Evolutionary conservation across 2,797 vertebrate genomes (phyloP).

Genomic region (Mormyrops attenuatus): DNA sequence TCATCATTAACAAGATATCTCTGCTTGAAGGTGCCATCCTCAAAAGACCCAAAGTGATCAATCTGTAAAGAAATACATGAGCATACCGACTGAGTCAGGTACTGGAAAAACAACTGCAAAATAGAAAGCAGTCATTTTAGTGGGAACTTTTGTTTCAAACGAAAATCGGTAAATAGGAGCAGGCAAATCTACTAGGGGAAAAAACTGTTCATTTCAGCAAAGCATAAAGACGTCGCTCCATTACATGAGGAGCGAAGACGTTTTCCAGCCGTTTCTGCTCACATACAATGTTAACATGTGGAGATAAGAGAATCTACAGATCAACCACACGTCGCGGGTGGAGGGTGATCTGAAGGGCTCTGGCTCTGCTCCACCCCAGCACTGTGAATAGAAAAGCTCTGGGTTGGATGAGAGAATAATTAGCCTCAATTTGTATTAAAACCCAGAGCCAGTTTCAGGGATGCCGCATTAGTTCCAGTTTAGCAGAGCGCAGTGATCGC

Average conservation of each 20-base stretch:
- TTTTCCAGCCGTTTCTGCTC: neutral
- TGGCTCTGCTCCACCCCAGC: constrained; percentile 37
- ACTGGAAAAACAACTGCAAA: neutral
- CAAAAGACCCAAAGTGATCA: constrained; percentile 93
- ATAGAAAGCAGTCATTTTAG: neutral
- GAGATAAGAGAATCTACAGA: neutral
- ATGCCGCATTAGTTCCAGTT: constrained; percentile 67
- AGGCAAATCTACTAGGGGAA: neutral
- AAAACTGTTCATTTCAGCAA: neutral
- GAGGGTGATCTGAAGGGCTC: constrained; percentile 26
- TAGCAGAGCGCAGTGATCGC: constrained; percentile 50
- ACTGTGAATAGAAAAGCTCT: constrained; percentile 38
- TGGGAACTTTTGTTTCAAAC: neutral
- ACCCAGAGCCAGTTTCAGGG: constrained; percentile 49
- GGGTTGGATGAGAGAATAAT: constrained; percentile 54
- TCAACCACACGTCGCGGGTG: neutral
- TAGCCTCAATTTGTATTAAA: constrained; percentile 71
- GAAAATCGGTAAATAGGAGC: neutral
- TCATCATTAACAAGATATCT: constrained; percentile 76
- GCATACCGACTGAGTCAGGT: neutral
- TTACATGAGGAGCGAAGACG: neutral
- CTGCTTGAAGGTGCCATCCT: constrained; percentile 77
- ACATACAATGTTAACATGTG: neutral
- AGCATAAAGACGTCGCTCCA: neutral
- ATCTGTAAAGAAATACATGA: constrained; percentile 58